These are phyloP conservation scores for Pseudorhiza aurosa DNA, from an alignment of 30 jellyfish, hydroid and myxozoan species.

Conservation along the genomic window DNA sequence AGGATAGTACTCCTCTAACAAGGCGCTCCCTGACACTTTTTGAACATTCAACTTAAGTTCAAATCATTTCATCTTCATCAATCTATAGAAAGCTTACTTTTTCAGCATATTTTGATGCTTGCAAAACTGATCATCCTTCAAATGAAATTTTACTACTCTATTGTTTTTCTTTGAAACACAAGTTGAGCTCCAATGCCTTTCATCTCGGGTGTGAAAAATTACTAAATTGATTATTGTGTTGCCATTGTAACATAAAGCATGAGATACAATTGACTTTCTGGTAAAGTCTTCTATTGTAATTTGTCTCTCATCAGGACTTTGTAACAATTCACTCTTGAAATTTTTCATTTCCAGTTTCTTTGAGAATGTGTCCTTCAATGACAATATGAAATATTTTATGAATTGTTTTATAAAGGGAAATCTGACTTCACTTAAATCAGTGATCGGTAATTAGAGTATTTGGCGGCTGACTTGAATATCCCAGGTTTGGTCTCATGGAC, in stretches of 20 bases:
- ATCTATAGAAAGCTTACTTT: conserved; percentile 7
- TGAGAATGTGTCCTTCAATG: conserved; percentile 37
- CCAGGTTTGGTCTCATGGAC: no score
- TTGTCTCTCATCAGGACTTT: conserved; percentile 33
- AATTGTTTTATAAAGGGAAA: no score
- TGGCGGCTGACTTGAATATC: no score
- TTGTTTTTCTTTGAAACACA: neutral
- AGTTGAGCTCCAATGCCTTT: conserved; percentile 29
- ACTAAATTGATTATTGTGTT: conserved; percentile 13
- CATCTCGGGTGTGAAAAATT: conserved; percentile 17
- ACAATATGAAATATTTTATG: no score
- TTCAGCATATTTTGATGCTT: conserved; percentile 11
- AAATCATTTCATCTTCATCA: no score
- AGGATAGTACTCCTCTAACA: no score
- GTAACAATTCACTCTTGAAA: conserved; percentile 22
- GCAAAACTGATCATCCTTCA: conserved; percentile 21
- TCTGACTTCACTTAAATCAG: no score
- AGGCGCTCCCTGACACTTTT: no score
- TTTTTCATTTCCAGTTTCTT: neutral
- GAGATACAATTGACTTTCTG: neutral
- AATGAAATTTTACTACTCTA: neutral
- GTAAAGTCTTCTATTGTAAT: conserved; percentile 7
- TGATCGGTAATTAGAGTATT: no score
- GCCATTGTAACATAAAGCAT: conserved; percentile 7
- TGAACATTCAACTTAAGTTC: no score